Base-by-base conservation (phyloP, 2,888 invertebrate genomes). In the Marronus borbonicus region DNA sequence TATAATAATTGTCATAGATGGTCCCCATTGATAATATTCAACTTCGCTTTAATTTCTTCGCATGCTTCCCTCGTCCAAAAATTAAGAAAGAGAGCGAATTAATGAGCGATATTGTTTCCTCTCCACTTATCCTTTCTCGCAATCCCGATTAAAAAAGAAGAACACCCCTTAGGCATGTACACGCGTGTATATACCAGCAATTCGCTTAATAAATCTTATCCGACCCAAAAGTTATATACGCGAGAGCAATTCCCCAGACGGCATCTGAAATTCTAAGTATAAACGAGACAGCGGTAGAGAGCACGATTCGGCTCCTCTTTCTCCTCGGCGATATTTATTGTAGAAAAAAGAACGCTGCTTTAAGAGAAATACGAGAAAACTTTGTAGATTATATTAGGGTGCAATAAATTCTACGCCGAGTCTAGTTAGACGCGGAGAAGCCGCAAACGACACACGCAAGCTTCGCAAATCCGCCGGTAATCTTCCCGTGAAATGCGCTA, bases 341-440 rank as follows among this genome's bases (percentile, higher is more conserved):
- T 72, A 36, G 58, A 52, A 39, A 60, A 60, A 72, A 72, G 60
- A 44, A 60, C 58, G 44, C 36, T 60, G 72, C 39, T 58, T 44
- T 31, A 20, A 36, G 58, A 60, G 72, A 72, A 72, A 72, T 72
- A 72, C 72, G 58, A 24, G 72, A 72, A 72, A 72, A 72, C 39
- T 72, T 72, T 72, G 58, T 39, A 72, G 72, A 72, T 72, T 58
- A 72, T 72, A 72, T 72, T 72, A 72, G 58, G 60, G 72, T 20
- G 72, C 39, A 58, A 72, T 72, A 72, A 72, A 72, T 72, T 39
- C n/a, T 14, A 52, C n/a, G 58, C 10, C 44, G 39, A 24, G 39
- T 39, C n/a, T 49, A 68, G 68, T 50, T 39, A 44, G 39, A 20
- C 72, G 36, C 39, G 39, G 28, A 52, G 55, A 69, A 52, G 52